A percentile compares a stretch with the other conserved stretches of the same genome.
These are phyloP conservation scores for Nesometra sesokonis DNA, from an alignment of 35 echinoderm and acorn worm species.

Conservation along the genomic window DNA sequence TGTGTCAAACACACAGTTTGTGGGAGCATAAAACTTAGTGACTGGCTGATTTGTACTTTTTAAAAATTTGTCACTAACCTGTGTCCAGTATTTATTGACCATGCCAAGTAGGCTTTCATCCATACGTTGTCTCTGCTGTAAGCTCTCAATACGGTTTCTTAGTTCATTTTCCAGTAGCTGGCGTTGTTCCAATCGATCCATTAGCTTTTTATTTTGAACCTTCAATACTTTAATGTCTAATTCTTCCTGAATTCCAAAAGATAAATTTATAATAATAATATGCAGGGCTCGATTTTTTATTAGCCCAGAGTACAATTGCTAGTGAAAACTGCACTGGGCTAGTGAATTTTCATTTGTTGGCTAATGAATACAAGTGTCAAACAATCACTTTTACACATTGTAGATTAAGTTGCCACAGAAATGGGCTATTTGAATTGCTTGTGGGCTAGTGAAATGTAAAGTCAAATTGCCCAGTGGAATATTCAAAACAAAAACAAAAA, in stretches of 20 bases:
- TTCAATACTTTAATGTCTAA: constrained; percentile 85
- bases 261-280: neutral
- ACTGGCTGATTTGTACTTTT: neutral
- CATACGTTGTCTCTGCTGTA: constrained; percentile 66
- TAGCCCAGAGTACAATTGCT: too few relatives aligned
- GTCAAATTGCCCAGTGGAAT: too few relatives aligned
- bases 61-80: constrained; percentile 21
- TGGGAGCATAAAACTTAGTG: neutral
- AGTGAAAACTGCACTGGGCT: too few relatives aligned
- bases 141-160: constrained; percentile 58
- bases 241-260: constrained; percentile 46
- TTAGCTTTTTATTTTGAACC: constrained; percentile 89
- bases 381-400: too few relatives aligned
- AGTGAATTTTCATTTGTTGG: neutral
- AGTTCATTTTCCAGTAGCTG: constrained; percentile 75
- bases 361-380: too few relatives aligned
- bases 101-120: constrained; percentile 80
- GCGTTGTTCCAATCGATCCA: constrained; percentile 45
- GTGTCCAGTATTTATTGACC: constrained; percentile 98
- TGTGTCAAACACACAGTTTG: neutral
- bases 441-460: too few relatives aligned
- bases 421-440: too few relatives aligned
- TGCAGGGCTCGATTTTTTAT: neutral
- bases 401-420: too few relatives aligned
- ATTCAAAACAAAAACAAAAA: too few relatives aligned